Conservation (phyloP, 2,113 vertebrate genomes). For the Herpailurus yagouaroundi region DNA sequence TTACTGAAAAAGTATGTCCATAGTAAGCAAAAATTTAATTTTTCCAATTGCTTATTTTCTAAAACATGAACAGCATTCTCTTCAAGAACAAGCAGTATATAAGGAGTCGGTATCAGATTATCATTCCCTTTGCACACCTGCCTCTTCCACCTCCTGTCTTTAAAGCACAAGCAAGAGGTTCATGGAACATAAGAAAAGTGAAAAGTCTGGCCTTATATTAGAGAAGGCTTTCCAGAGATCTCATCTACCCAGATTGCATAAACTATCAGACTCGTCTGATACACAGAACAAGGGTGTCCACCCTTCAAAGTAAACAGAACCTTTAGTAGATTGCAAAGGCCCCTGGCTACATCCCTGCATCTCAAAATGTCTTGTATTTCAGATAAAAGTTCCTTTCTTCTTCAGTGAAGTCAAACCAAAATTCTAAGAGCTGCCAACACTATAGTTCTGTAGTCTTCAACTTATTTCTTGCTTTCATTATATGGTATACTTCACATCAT, state of each 20-base stretch:
- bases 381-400: constrained; percentile 65
- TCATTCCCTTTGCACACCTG: not conserved
- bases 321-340: constrained; percentile 40
- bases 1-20: not conserved
- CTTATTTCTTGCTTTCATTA: constrained; percentile 25
- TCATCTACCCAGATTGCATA: constrained; percentile 40
- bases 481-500: not conserved
- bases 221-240: not conserved
- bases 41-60: not conserved
- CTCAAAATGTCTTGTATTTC: constrained; percentile 25
- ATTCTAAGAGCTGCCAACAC: not conserved
- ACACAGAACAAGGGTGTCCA: constrained; percentile 19
- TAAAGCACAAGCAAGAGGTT: not conserved
- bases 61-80: not conserved
- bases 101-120: not conserved
- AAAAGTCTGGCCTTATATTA: not conserved
- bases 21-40: not conserved
- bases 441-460: not conserved
- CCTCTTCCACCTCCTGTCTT: not conserved
- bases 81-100: not conserved
- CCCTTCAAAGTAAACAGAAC: constrained; percentile 45
- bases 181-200: not conserved
- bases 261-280: constrained; percentile 16
- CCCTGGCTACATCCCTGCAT: not conserved
- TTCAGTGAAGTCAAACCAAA: constrained; percentile 47